Conservation (phyloP, 1,140 invertebrate genomes). For the Drosophila nikananu region DNA sequence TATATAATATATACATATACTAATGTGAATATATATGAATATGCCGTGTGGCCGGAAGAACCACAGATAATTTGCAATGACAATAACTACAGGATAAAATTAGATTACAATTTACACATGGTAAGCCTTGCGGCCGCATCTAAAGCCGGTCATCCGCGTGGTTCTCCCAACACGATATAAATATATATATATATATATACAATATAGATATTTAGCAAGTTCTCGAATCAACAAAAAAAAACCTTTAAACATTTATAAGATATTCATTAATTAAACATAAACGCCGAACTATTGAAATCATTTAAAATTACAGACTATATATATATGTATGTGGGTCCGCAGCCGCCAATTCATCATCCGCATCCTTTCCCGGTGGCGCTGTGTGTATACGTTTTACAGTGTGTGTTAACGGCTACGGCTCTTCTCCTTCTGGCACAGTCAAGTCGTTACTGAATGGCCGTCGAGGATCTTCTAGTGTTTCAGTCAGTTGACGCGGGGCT, state of each 20-base stretch:
- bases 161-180: neutral
- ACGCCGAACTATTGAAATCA: slow-evolving; percentile 1
- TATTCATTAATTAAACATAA: slow-evolving; percentile 10
- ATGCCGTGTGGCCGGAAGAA: neutral
- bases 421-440: neutral
- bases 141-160: neutral
- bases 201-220: neutral
- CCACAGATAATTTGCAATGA: slow-evolving; percentile 4
- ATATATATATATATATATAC: neutral
- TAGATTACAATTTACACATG: slow-evolving; percentile 9
- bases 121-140: neutral
- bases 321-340: neutral
- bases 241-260: slow-evolving; percentile 7
- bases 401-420: neutral
- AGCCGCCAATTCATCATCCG: neutral
- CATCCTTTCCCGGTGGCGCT: neutral
- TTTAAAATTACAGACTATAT: slow-evolving; percentile 1
- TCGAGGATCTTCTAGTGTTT: slow-evolving; percentile 24
- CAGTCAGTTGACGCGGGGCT: slow-evolving; percentile 28
- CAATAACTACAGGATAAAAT: slow-evolving; percentile 1
- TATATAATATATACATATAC: neutral
- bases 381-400: slow-evolving; percentile 3
- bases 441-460: neutral
- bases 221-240: slow-evolving; percentile 2
- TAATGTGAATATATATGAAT: neutral